These are phyloP conservation scores for Protobothrops mucrosquamatus DNA, from an alignment of 2,113 vertebrate genomes.

Conservation along the genomic window DNA sequence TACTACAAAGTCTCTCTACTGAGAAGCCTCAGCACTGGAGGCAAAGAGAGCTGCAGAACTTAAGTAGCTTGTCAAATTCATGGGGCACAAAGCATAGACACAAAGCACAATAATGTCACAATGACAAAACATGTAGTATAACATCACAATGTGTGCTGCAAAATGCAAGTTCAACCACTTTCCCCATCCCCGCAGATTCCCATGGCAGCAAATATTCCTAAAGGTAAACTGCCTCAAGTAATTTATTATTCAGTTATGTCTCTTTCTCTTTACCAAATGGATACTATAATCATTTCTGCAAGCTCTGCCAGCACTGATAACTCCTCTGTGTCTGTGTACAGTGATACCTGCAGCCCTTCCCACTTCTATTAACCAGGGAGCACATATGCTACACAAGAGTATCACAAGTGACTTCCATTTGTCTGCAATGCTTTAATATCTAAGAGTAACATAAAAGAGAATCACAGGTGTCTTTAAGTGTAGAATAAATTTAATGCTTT, in stretches of 20 bases:
- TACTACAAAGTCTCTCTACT: background rate
- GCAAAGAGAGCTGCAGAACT: background rate
- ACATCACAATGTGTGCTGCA: background rate
- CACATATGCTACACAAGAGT: background rate
- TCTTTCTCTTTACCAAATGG: background rate
- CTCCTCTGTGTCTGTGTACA: background rate
- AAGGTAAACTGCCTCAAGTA: background rate
- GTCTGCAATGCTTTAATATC: background rate
- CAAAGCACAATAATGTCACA: background rate
- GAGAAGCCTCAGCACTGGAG: background rate
- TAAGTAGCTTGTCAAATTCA: background rate
- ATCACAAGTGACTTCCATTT: background rate
- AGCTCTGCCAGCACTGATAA: background rate
- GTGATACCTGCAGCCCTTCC: background rate
- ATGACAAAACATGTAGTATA: background rate
- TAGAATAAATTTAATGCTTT: background rate
- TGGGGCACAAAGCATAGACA: background rate
- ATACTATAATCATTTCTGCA: background rate
- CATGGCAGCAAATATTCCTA: background rate
- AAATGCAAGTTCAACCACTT: background rate
- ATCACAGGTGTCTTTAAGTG: background rate
- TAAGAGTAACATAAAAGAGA: background rate
- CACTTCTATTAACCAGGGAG: background rate
- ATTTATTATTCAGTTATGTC: background rate
- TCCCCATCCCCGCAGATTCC: background rate